Conservation (phyloP, 2,888 invertebrate genomes). For the Bursaphelenchus okinawaensis region DNA sequence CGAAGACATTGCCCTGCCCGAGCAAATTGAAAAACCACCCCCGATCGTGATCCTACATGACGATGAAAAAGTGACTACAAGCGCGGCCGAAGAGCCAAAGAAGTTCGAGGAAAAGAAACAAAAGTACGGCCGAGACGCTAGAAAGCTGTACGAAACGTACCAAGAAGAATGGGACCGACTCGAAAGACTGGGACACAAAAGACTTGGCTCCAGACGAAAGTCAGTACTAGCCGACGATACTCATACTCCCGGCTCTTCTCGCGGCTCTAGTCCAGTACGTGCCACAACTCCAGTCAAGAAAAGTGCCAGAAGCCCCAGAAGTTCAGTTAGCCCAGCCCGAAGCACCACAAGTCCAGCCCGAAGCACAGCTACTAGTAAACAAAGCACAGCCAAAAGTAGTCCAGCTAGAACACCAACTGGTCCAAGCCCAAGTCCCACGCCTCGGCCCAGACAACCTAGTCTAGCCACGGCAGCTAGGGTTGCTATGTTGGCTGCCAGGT, state of each 20-base stretch:
- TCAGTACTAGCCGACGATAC: slow-evolving; percentile 5
- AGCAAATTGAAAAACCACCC: slow-evolving; percentile 16
- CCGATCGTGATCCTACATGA: slow-evolving; percentile 32
- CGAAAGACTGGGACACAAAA: slow-evolving; percentile 32
- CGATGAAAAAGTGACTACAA: background rate
- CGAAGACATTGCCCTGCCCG: slow-evolving; percentile 23
- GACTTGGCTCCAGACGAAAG: slow-evolving; percentile 8
- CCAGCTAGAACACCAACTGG: background rate
- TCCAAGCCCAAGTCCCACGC: background rate
- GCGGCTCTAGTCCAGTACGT: background rate
- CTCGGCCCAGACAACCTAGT: background rate
- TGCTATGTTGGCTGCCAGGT: background rate
- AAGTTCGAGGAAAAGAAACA: slow-evolving; percentile 54
- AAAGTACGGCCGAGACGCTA: slow-evolving; percentile 51
- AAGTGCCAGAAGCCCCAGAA: too few species aligned
- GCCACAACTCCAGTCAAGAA: background rate
- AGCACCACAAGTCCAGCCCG: background rate
- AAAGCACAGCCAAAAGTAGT: background rate
- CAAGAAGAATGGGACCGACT: slow-evolving; percentile 54
- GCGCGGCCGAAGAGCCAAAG: slow-evolving; percentile 33
- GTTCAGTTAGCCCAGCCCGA: too few species aligned
- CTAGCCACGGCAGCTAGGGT: background rate
- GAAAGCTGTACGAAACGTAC: slow-evolving; percentile 52
- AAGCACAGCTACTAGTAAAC: background rate
- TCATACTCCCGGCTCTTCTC: slow-evolving; percentile 4